Evolutionary conservation across 2,797 vertebrate genomes (phyloP), one percentile per base, ranked within the genome.

Genomic region (Centroberyx gerrardi): DNA sequence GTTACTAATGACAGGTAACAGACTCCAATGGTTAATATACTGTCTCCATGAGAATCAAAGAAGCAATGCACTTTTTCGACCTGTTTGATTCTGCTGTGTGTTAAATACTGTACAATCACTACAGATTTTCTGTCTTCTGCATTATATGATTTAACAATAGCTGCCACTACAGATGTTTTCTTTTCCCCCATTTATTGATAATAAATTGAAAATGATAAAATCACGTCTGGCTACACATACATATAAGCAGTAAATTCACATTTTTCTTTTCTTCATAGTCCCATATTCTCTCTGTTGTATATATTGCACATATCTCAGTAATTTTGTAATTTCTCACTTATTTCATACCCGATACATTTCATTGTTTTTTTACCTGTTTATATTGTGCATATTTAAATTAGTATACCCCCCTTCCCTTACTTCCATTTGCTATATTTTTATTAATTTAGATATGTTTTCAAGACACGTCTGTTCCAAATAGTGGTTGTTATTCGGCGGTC

Each of bases 51-150:
- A 89, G 80, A 85, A 78, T 74, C 52, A 64, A 78, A 72, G 17
- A 78, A 80, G 64, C 22, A 1, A 53, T 91, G 93, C 95, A 96
- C 93, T 95, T 95, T 90, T 95, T 70, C 89, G 81, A 85, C 54
- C 69, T 17, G 17, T 51, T 63, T 42, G 17, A 68, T 76, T 81
- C 36, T 59, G 38, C 56, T 81, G 38, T 55, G 33, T 62, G 40
- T 78, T 75, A n/a, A 74, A 33, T 38, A 72, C 63, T 76, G 71
- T 69, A 74, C 79, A 83, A 77, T 90, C 76, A 88, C 74, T 67
- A 53, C 69, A 59, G 59, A 33, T 70, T 58, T 65, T 80, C 18
- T 79, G 65, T 75, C n/a, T 65, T 86, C 62, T 64, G 12, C 56
- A 64, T 28, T 80, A 38, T 46, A 74, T 78, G 4, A 78, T 84